phyloP scores from a whole-genome alignment of 2,888 invertebrate genomes.

The Drosophila sordidula region DNA sequence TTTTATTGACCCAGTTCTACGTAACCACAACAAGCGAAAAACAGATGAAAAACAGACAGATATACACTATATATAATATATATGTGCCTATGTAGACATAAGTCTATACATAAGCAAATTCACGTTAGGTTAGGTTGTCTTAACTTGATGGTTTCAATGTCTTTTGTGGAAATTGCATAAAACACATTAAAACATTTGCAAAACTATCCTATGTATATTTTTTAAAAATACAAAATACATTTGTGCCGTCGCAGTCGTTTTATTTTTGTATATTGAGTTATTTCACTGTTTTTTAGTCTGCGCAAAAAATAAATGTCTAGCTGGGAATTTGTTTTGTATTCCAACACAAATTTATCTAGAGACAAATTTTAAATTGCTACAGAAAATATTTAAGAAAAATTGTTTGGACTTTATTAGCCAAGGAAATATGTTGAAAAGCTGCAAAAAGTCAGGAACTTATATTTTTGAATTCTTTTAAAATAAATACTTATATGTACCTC shows the following conservation, averaged over 20 bases:
- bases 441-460: not conserved
- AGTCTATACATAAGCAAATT: conserved; percentile 12
- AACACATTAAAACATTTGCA: conserved; percentile 40
- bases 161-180: conserved; percentile 36
- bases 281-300: conserved; percentile 31
- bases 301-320: conserved; percentile 52
- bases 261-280: conserved; percentile 39
- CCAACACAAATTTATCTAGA: conserved; percentile 47
- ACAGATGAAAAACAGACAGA: conserved; percentile 29
- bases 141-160: conserved; percentile 40
- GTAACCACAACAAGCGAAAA: conserved; percentile 17
- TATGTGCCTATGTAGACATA: no score
- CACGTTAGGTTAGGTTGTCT: conserved; percentile 1
- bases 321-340: conserved; percentile 41
- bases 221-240: conserved; percentile 39
- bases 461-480: conserved; percentile 3
- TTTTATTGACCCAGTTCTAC: conserved; percentile 65
- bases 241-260: conserved; percentile 53
- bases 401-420: not conserved
- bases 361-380: conserved; percentile 30
- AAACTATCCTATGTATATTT: conserved; percentile 37
- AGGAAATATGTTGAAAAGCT: not conserved
- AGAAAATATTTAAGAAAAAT: conserved; percentile 1
- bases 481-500: conserved; percentile 3
- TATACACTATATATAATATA: not conserved